Base-by-base conservation (phyloP, 2,888 invertebrate genomes). In the Brachypalpus laphriformis region DNA sequence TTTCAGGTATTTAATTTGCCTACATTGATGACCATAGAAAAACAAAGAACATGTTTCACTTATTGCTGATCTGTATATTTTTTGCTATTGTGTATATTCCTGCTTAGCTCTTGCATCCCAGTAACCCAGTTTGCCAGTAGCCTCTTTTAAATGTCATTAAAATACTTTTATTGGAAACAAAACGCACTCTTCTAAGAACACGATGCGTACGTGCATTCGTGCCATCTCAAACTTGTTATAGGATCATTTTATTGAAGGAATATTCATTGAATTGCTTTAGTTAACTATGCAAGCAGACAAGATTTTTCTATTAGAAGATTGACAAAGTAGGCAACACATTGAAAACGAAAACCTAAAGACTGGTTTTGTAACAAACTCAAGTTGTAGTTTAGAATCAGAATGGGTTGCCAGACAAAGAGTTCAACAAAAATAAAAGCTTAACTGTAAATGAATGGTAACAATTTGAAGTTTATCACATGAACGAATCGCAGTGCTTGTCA, bases 151-250 rank as follows among this genome's bases (percentile, higher is more conserved):
- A 20, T 56, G 14, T 9, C 25, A 49, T 51, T 76, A 42, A 57
- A 70, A 76, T 68, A 51, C 61, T 77, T 70, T 66, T 66, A 56
- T 51, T 77, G 51, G 54, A 66, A 74, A 16, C 56, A 72, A 76
- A 61, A 37, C 74, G 16, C 16, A 25, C 25, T 25, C 47, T 47
- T 16, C 37, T 9, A 54, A 59, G 31, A 22, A 40, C 42, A 18
- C 31, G 42, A 14, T 40, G n/a, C 1, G 45, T 31, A 45, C 18
- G 34, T 61, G 31, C 42, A 51, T 8, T 9, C 20, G 37, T 7
- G 37, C 28, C 42, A 34, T 71, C 42, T 72, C 8, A 56, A 83
- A 78, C 82, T 63, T n/a, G 82, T 83, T 83, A 56, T 74, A n/a
- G 56, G 22, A 51, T 20, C 63, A 31, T 61, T 59, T 49, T 63